phyloP scores from a whole-genome alignment of 2,797 vertebrate species.

The Rhynchotus rufescens region DNA sequence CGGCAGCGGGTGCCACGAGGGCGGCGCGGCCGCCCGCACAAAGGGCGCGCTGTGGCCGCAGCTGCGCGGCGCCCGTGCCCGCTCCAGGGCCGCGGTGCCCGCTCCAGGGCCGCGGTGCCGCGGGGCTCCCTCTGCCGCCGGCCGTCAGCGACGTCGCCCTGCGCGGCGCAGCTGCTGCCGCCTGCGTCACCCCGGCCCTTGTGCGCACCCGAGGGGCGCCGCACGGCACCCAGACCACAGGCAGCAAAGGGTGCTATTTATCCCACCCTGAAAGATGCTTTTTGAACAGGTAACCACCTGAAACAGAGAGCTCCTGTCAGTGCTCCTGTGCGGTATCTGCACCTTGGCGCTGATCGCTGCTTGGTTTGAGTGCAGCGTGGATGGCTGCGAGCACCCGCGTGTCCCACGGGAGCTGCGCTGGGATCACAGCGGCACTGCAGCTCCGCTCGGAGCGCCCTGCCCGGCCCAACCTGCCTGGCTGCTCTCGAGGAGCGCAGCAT shows the following conservation, averaged over 20 bases:
- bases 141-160: background rate
- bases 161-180: background rate
- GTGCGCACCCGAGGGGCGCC: rapidly evolving
- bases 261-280: rapidly evolving
- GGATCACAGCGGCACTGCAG: too few relatives aligned
- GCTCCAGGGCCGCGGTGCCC: too few relatives aligned
- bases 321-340: background rate
- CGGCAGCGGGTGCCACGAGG: too few relatives aligned
- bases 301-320: background rate
- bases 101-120: too few relatives aligned
- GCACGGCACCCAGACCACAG: rapidly evolving
- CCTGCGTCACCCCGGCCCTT: background rate
- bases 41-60: background rate
- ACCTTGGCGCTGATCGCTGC: rapidly evolving
- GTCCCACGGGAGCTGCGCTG: too few relatives aligned
- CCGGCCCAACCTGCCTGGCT: too few relatives aligned
- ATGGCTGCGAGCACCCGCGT: too few relatives aligned
- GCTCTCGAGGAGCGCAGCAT: background rate
- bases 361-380: rapidly evolving
- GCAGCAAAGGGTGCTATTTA: background rate
- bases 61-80: background rate
- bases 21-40: background rate
- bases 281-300: background rate
- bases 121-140: background rate
- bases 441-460: too few relatives aligned